Conservation (phyloP, 30 jellyfish, hydroid and myxozoan genomes). For the Pelagia noctiluca region DNA sequence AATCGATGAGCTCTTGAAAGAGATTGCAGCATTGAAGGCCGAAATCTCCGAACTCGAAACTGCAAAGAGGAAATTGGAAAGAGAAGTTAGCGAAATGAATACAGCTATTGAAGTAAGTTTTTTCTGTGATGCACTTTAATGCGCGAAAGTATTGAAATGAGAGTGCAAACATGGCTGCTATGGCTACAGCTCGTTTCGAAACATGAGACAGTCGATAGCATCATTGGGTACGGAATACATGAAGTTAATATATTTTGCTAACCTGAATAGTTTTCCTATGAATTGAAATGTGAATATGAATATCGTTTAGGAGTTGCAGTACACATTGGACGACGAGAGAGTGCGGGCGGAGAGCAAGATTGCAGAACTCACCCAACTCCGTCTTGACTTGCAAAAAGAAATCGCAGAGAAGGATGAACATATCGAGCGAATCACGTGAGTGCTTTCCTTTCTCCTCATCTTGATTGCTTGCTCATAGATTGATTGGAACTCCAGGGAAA, state of each 20-base stretch:
- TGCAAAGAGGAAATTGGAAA: slow-evolving; percentile 54
- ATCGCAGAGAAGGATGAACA: slow-evolving; percentile 59
- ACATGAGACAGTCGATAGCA: no score
- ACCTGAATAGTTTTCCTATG: no score
- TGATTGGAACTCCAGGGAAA: no score
- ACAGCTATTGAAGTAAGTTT: slow-evolving; percentile 57
- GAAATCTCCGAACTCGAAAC: slow-evolving; percentile 47
- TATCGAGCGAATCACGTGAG: slow-evolving; percentile 75
- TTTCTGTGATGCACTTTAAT: background rate
- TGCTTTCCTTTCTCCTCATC: background rate
- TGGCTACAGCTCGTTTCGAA: no score
- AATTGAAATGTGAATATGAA: background rate
- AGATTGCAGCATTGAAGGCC: slow-evolving; percentile 51
- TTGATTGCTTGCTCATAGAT: no score
- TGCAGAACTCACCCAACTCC: slow-evolving; percentile 65
- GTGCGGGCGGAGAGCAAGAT: slow-evolving; percentile 64
- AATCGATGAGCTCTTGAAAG: slow-evolving; percentile 53
- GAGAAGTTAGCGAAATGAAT: slow-evolving; percentile 47
- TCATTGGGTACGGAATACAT: no score
- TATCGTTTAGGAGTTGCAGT: slow-evolving; percentile 43
- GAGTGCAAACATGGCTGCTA: no score
- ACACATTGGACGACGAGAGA: slow-evolving; percentile 61
- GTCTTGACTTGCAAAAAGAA: slow-evolving; percentile 56
- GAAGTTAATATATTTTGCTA: no score
- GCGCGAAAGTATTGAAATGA: no score